Base-by-base conservation (phyloP, 2,113 vertebrate species). In the Sturnira hondurensis region DNA sequence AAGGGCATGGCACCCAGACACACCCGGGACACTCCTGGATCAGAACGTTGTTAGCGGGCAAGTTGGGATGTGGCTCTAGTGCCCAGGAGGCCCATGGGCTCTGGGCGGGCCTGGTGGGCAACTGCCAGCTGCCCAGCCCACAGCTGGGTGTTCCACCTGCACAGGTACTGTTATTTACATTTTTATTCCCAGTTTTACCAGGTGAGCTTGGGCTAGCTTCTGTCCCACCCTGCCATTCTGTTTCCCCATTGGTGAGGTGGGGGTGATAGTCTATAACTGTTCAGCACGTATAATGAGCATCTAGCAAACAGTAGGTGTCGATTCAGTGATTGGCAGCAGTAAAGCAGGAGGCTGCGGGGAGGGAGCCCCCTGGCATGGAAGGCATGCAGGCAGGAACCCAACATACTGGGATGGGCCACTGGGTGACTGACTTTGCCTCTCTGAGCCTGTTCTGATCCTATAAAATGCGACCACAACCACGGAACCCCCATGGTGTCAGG, bases 271-370 rank as follows among this genome's bases (percentile, higher is more conserved):
- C 65, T 31, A 15, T 19, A 15, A 19, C 38, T 16, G 22, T 1
- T 13, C 2, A 0, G 33, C 3, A 2, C 20, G 73, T 11, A 2
- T 3, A 0, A 1, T 12, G 31, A 47, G 17, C 11, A 2, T 0
- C 13, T 1, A 26, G 76, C 36, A 43, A 5, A 4, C 54, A 36
- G 65, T 2, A 13, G 92, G 71, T 3, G 26, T 22, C 3, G 2
- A 12, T 1, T 50, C 52, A 12, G 77, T 11, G 71, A 13, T 22
- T 28, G 5, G 33, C 31, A 26, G n/a, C 56, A 26, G 0, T 13
- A 7, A 58, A 17, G 50, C 17, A 15, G 70, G 47, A 74, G 56
- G 26, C 45, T 24, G 9, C 0, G 19, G 31, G 41, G 14, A 7
- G 52, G 33, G 26, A 56, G 47, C 15, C 20, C 28, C 4, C 77